Evolutionary conservation across 2,113 vertebrate species (phyloP).

Genomic region (Balaeniceps rex): DNA sequence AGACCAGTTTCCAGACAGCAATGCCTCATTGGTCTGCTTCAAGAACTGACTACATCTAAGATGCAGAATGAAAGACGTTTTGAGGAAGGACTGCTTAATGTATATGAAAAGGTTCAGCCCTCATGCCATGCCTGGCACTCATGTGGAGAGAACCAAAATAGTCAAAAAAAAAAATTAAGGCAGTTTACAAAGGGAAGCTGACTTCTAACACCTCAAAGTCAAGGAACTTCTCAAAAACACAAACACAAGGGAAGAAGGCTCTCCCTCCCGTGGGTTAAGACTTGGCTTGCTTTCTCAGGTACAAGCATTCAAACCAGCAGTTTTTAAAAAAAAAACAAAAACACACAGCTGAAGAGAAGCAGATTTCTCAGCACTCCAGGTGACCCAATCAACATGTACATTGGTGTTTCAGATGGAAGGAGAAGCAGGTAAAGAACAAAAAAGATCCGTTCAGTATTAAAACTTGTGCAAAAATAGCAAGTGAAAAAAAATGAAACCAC

Average conservation of each 20-base stretch:
- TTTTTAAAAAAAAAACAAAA: neutral
- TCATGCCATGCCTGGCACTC: conserved; percentile 34
- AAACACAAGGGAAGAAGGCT: neutral
- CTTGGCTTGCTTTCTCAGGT: neutral
- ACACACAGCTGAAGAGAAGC: conserved; percentile 21
- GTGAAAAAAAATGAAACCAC: conserved; percentile 70
- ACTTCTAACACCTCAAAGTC: conserved; percentile 43
- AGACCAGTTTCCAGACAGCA: neutral
- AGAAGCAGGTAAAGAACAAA: conserved; percentile 12
- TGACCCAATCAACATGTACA: conserved; percentile 54
- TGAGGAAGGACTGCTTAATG: neutral
- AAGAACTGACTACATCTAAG: neutral
- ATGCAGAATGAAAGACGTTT: neutral
- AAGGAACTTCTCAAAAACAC: conserved; percentile 30
- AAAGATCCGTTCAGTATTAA: conserved; percentile 38
- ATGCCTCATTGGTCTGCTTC: neutral
- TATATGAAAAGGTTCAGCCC: conserved; percentile 35
- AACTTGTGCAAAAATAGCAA: conserved; percentile 64
- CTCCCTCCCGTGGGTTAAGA: conserved; percentile 38
- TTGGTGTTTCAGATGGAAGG: conserved; percentile 35
- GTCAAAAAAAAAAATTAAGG: conserved; percentile 23
- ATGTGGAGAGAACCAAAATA: conserved; percentile 21
- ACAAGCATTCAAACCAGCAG: conserved; percentile 33
- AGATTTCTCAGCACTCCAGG: conserved; percentile 57
- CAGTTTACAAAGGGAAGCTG: conserved; percentile 50